Evolutionary conservation across 2,113 vertebrate genomes (phyloP).

Genomic region (Bubo scandiacus): DNA sequence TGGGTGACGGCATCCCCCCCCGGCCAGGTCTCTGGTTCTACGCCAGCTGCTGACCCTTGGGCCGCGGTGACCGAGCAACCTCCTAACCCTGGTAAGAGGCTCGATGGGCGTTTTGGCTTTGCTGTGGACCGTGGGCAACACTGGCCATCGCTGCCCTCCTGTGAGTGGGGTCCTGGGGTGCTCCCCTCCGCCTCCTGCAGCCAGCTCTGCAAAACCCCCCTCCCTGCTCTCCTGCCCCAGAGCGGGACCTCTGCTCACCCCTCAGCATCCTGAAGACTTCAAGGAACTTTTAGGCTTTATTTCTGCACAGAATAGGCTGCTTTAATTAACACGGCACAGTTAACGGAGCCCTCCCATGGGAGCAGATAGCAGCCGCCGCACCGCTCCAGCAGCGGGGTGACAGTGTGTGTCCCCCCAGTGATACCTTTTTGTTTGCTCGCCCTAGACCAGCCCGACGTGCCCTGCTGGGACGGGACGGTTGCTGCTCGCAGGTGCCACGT

Average conservation of each 20-base stretch:
- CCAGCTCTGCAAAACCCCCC: not conserved
- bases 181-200: not conserved
- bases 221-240: not conserved
- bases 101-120: not conserved
- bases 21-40: not conserved
- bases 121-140: not conserved
- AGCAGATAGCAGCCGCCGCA: not conserved
- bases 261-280: not conserved
- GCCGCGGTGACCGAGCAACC: slow-evolving; percentile 54
- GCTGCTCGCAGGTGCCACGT: not conserved
- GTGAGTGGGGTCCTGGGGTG: not conserved
- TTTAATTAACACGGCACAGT: not conserved
- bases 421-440: not conserved
- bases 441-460: not conserved
- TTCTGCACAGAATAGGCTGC: not conserved
- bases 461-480: not conserved
- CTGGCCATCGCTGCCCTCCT: not conserved
- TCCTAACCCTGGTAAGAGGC: slow-evolving; percentile 64
- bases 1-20: slow-evolving; percentile 67
- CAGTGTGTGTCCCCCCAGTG: not conserved
- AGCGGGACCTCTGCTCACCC: not conserved
- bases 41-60: slow-evolving; percentile 69
- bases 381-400: not conserved
- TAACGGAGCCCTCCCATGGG: not conserved
- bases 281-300: not conserved